Evolutionary conservation across 2,888 invertebrate species (phyloP), one percentile per base, ranked within the genome.

Genomic region (Thumatha senex): DNA sequence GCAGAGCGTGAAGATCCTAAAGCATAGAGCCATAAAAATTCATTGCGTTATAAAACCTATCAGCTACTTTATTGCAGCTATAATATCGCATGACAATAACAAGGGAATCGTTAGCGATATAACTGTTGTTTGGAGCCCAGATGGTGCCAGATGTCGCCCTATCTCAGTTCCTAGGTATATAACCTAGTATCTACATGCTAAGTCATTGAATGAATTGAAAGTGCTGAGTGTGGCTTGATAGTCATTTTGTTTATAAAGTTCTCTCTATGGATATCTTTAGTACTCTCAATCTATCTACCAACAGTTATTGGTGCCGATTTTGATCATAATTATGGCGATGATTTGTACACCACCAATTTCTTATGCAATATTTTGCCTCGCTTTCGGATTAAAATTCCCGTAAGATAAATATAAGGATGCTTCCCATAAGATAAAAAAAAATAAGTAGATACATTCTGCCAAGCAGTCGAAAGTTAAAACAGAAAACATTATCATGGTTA

Each of bases 41-140:
- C 8, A 48, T 33, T 35, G n/a, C n/a, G 14, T 12, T 44, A 42
- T 39, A 41, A 43, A 51, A 48, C 12, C 8, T 14, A 46, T 31
- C 49, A 38, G 31, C 24, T 30, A 36, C 52, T 47, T 63, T 58
- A 65, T 65, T 46, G 12, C 51, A 54, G 43, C 35, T 51, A 66
- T 57, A 60, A 50, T 60, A 63, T 67, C 53, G 13, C 18, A 54
- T 63, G 60, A 60, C 61, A 57, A 63, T 57, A 67, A 63, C 63
- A 55, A 58, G 56, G 46, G 58, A 52, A 48, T 54, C 48, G 38
- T 40, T 53, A 24, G 18, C 18, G 18, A 24, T 24, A 47, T 41
- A 45, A 43, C 31, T 33, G 41, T 38, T 51, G 54, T 58, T 60
- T 60, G 51, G 40, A 47, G 45, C 36, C 51, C 63, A 65, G 42